Evolutionary conservation across 2,888 invertebrate species (phyloP).

Genomic region (Pandemis heparana): DNA sequence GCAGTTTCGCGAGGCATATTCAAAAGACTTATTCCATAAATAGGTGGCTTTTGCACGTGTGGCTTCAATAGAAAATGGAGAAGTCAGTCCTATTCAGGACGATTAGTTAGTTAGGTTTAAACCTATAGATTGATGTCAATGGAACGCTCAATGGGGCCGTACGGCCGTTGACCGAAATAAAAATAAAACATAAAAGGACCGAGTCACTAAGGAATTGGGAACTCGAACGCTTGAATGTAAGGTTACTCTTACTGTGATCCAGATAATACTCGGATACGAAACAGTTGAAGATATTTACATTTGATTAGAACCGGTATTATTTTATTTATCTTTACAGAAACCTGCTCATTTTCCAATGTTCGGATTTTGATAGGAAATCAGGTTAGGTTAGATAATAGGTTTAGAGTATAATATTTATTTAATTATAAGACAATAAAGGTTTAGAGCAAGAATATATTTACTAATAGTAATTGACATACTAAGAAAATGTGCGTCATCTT

Average conservation of each 20-base stretch:
- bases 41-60: slow-evolving; percentile 51
- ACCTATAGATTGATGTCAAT: slow-evolving; percentile 78
- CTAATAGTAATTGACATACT: not conserved
- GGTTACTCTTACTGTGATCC: slow-evolving; percentile 21
- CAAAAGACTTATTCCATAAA: slow-evolving; percentile 30
- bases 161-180: slow-evolving; percentile 82
- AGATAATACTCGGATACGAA: slow-evolving; percentile 22
- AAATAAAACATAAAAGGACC: slow-evolving; percentile 68
- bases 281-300: slow-evolving; percentile 2
- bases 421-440: not conserved
- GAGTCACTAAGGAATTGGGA: slow-evolving; percentile 68
- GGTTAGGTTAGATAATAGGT: not conserved
- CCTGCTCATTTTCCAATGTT: not conserved
- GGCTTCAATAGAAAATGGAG: slow-evolving; percentile 44
- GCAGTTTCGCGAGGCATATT: slow-evolving; percentile 25
- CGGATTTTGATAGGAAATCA: not conserved
- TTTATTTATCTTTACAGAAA: not conserved
- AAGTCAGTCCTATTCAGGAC: slow-evolving; percentile 49
- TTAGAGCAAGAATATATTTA: not conserved
- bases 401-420: not conserved
- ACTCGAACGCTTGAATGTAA: slow-evolving; percentile 60
- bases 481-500: not conserved
- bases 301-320: slow-evolving; percentile 16
- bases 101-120: slow-evolving; percentile 70
- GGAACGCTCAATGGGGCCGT: slow-evolving; percentile 72